phyloP scores from a whole-genome alignment of 2,113 vertebrate species.

The Eretmochelys imbricata region DNA sequence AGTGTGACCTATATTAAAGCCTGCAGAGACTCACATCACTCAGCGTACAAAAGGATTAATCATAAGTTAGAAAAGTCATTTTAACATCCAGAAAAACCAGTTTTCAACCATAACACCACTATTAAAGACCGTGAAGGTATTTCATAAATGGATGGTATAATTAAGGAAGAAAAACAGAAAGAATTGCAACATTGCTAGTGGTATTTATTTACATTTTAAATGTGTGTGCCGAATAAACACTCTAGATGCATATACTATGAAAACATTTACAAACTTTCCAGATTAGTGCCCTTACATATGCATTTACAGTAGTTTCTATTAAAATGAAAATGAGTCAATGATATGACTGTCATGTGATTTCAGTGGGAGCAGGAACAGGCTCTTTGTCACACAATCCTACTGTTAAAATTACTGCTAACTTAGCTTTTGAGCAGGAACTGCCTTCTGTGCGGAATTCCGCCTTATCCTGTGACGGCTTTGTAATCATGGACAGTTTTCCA shows the following conservation, averaged over 20 bases:
- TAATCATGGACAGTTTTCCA: not conserved
- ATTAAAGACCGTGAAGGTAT: constrained; percentile 30
- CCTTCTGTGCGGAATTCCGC: not conserved
- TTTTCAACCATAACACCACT: not conserved
- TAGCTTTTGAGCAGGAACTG: not conserved
- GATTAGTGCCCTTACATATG: not conserved
- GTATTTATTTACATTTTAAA: not conserved
- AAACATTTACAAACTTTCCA: constrained; percentile 31
- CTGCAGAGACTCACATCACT: not conserved
- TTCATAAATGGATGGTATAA: constrained; percentile 52
- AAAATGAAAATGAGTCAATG: not conserved
- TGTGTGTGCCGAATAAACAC: not conserved
- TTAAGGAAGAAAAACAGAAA: constrained; percentile 48
- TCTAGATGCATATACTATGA: not conserved
- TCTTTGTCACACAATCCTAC: not conserved
- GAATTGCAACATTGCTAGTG: not conserved
- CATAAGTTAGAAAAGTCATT: not conserved
- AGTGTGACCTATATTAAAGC: not conserved
- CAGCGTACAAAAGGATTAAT: not conserved
- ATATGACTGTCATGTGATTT: not conserved
- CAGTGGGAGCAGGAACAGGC: not conserved
- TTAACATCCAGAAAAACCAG: not conserved
- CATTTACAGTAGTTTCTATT: constrained; percentile 4
- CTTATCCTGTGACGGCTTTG: not conserved
- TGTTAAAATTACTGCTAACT: not conserved